Conservation (phyloP, 1,140 invertebrate species). For the Drosophila tsacasi region DNA sequence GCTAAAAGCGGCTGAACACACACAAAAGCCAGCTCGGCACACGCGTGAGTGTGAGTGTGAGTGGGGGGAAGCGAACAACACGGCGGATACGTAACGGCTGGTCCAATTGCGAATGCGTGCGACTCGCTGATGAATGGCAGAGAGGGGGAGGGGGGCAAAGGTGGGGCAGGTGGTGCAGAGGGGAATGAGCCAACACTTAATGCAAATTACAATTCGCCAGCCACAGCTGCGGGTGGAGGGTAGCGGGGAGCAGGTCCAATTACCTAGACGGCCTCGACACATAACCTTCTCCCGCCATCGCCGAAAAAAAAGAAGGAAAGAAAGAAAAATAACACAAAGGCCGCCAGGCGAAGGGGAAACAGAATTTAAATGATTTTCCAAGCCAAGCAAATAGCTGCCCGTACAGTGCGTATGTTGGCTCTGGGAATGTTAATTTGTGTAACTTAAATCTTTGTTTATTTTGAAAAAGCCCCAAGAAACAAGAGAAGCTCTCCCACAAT, state of each 20-base stretch:
- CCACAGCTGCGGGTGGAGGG: slow-evolving; percentile 35
- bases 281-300: slow-evolving; percentile 30
- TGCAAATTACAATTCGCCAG: slow-evolving; percentile 77
- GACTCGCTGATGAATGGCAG: slow-evolving; percentile 1
- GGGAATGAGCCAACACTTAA: slow-evolving; percentile 71
- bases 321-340: slow-evolving; percentile 12
- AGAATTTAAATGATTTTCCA: slow-evolving; percentile 11
- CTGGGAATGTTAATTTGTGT: background rate
- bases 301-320: slow-evolving; percentile 2
- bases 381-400: background rate
- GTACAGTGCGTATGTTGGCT: no score
- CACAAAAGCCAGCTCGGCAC: slow-evolving; percentile 19
- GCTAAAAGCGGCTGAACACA: slow-evolving; percentile 27
- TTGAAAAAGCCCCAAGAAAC: background rate
- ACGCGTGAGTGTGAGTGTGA: background rate
- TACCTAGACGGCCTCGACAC: slow-evolving; percentile 69
- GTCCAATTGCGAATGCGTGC: slow-evolving; percentile 47
- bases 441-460: background rate
- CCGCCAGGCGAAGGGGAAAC: background rate
- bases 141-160: background rate
- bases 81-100: slow-evolving; percentile 43
- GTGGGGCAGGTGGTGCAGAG: background rate
- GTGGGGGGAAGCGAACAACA: slow-evolving; percentile 13
- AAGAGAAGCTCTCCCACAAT: background rate
- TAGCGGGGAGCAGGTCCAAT: slow-evolving; percentile 37